Base-by-base conservation (phyloP, 2,888 invertebrate species). In the Troides oblongomaculatus region DNA sequence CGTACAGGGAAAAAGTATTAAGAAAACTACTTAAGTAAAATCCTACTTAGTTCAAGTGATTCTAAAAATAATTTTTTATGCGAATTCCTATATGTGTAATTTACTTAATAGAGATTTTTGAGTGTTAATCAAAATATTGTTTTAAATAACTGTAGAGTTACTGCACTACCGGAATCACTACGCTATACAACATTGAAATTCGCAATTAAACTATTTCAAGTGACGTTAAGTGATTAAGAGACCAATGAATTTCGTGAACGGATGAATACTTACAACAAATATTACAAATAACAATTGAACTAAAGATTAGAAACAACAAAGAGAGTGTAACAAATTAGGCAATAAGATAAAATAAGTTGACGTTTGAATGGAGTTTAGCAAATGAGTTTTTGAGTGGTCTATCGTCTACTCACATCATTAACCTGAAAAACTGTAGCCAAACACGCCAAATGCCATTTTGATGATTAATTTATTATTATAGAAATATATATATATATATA, bases 351-450 rank as follows among this genome's bases (percentile, higher is more conserved):
- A 43, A 58, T 39, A 68, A 63, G 59, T 50, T 57, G 36, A 43
- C 36, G 25, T 68, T 46, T 30, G 63, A 62, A 59, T 59, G 68
- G 59, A 36, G 59, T 59, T 68, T 64, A 59, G 63, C 68, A 59
- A 64, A 68, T 68, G 63, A 25, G 59, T 68, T 64, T 68, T 39
- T 63, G 63, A 64, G 68, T 68, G 63, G 68, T 23, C 59, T n/a
- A 46, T 59, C n/a, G 46, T 63, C 62, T 25, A 30, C 36, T 14
- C 10, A n/a, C 64, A 53, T 64, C 68, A 50, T 61, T 68, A 58
- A 64, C 68, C 63, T 68, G 30, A 17, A 53, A 59, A 59, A 43
- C 17, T 18, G 59, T 36, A 59, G 3, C 59, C 43, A 62, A 43
- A 39, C 30, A 66, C 66, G 50, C n/a, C 30, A 23, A n/a, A 25